Evolutionary conservation across 1,140 invertebrate species (phyloP), one percentile per base, ranked within the genome.

Genomic region (Ostrea edulis): DNA sequence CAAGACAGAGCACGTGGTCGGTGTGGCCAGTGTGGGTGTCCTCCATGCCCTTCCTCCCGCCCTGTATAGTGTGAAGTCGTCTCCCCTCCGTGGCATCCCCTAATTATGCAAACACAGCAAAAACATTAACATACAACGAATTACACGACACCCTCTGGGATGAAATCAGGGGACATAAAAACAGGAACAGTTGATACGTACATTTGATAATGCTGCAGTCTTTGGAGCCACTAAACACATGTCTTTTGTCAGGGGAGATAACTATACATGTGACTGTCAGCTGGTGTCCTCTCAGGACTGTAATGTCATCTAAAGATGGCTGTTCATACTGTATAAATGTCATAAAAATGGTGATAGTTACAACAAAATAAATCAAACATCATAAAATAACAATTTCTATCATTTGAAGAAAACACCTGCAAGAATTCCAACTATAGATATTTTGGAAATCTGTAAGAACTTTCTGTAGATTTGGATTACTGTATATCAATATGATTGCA

Each of bases 171-270:
- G 35, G 35, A 44, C 35, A 44, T 44, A 44, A 44, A 44, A 44
- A 44, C 5, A 44, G 35, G 5, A n/a, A n/a, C n/a, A n/a, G n/a
- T n/a, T n/a, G n/a, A 3, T 82, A 93, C 94, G 94, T 94, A 96
- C 98, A 99, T 96, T 99, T 99, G 14, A 99, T 96, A 82, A 99
- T 96, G 71, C 96, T 96, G 81, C 97, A 97, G 95, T 98, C 98
- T 95, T 99, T 99, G 82, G 97, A 98, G 0, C 97, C 98, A 65
- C 97, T 97, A 94, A 96, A 99, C 0, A 97, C 95, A 94, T 95
- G 97, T 93, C 96, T 95, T 55, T 96, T 96, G 95, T 99, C 97
- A 86, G 95, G 95, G 53, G 97, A 97, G 3, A 99, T 93, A 90
- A 97, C 97, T 11, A 98, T 92, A 94, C 97, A 98, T 8, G 98